Evolutionary conservation across 1,140 invertebrate species (phyloP).

Genomic region (Listronotus oregonensis): DNA sequence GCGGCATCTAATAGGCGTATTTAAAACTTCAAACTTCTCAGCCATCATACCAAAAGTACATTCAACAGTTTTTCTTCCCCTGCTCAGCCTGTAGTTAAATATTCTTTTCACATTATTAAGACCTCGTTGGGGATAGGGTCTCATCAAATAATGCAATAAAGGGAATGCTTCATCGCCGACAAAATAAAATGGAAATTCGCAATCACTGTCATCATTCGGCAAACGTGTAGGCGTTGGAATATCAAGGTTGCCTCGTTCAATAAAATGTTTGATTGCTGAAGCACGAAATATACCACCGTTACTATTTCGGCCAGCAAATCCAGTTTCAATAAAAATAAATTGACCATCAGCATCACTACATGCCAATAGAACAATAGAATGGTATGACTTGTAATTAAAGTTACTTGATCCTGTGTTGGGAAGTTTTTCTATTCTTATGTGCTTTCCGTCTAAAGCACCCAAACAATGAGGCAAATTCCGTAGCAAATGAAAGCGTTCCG

Average conservation of each 20-base stretch:
- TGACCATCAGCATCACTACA: constrained; percentile 25
- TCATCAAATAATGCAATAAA: no score
- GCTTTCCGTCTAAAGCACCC: constrained; percentile 7
- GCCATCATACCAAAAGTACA: no score
- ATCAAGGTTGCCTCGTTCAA: background rate
- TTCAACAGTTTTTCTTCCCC: no score
- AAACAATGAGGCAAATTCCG: background rate
- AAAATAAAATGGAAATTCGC: no score
- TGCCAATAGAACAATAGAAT: constrained; percentile 18
- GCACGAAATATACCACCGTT: constrained; percentile 1
- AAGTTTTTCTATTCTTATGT: constrained; percentile 14
- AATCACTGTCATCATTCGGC: no score
- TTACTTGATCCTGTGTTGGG: constrained; percentile 17
- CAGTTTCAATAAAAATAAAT: constrained; percentile 17
- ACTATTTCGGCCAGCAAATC: background rate
- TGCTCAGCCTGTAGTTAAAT: no score
- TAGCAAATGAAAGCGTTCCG: background rate
- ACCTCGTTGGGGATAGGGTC: no score
- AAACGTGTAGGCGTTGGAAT: background rate
- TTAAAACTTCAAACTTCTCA: no score
- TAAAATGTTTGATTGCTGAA: background rate
- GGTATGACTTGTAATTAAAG: constrained; percentile 22
- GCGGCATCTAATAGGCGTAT: no score
- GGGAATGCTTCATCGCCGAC: no score
- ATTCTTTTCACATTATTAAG: no score